Evolutionary conservation across 2,888 invertebrate genomes (phyloP), one percentile per base, ranked within the genome.

Genomic region (Ophion slaviceki): DNA sequence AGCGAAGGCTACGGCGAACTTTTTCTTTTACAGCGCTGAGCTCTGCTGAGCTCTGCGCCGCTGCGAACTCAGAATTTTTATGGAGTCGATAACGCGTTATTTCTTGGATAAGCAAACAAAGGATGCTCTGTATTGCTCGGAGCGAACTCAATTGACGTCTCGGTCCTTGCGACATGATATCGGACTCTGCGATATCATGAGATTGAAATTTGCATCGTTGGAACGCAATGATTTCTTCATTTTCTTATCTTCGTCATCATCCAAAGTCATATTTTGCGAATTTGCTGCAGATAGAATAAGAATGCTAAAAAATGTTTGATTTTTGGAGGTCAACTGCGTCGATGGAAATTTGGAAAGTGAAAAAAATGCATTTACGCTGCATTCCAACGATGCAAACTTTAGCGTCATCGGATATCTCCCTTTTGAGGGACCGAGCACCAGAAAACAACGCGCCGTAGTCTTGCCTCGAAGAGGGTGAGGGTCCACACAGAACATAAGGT

Each of bases 401-500:
- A 24, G 1, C 24, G 24, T 24, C 24, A 24, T 24, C 24, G 24
- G 1, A 24, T 28, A 6, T 71, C 17, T 2, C 17, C 0, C 20
- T 32, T 74, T 61, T 14, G 20, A 8, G 28, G 24, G 17, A 47
- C 8, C 14, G 10, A 61, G 57, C 20, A 2, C 17, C 11, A n/a
- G 20, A 28, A 53, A 59, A 78, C 1, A 53, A 61, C 45, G 24
- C 68, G 61, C 78, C 6, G 68, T 53, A 62, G 62, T 71, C 45
- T 71, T 62, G 6, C 4, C 59, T 61, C 28, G 5, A 11, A 61
- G 17, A 70, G 71, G 53, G 17, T 2, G 4, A 45, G 28, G 62
- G 14, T 57, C 74, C 53, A 80, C 85, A 83, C 67, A 53, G 66
- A 83, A 86, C 80, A 83, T 75, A 64, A 28, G 83, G 83, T 71